phyloP scores from a whole-genome alignment of 2,797 vertebrate species.

The Oophaga sylvatica region DNA sequence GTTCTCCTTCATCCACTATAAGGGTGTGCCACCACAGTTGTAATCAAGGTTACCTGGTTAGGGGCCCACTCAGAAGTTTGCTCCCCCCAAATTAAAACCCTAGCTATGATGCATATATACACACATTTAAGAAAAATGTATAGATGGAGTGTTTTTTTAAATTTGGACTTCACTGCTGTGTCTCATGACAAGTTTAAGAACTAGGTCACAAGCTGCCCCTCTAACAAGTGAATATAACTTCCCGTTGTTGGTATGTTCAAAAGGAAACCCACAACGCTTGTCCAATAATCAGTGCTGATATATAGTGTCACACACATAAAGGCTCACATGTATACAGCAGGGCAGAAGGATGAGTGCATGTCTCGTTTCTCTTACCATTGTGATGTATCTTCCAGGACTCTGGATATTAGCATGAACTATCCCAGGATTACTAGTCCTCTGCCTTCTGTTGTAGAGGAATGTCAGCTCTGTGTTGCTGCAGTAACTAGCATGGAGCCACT shows the following conservation, averaged over 20 bases:
- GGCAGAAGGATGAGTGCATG: too few relatives aligned
- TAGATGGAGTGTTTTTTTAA: too few relatives aligned
- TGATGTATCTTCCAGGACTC: background rate
- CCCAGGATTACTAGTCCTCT: background rate
- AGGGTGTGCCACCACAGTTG: too few relatives aligned
- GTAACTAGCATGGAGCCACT: conserved; percentile 49
- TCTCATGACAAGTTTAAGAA: background rate
- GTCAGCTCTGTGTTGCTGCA: conserved; percentile 34
- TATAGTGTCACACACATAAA: background rate
- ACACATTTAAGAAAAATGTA: too few relatives aligned
- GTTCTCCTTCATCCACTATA: too few relatives aligned
- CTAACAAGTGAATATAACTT: background rate
- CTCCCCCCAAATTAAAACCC: too few relatives aligned
- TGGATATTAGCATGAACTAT: background rate
- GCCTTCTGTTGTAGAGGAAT: conserved; percentile 37
- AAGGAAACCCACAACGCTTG: background rate
- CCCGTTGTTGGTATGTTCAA: background rate
- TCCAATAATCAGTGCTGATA: background rate
- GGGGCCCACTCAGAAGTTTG: too few relatives aligned
- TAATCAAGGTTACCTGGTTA: too few relatives aligned
- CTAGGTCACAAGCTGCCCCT: background rate
- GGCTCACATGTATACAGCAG: background rate
- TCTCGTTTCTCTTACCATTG: conserved; percentile 21
- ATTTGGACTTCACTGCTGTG: background rate
- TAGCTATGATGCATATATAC: too few relatives aligned